Conservation (phyloP, 1,140 invertebrate genomes). For the Phenacoccus solenopsis region DNA sequence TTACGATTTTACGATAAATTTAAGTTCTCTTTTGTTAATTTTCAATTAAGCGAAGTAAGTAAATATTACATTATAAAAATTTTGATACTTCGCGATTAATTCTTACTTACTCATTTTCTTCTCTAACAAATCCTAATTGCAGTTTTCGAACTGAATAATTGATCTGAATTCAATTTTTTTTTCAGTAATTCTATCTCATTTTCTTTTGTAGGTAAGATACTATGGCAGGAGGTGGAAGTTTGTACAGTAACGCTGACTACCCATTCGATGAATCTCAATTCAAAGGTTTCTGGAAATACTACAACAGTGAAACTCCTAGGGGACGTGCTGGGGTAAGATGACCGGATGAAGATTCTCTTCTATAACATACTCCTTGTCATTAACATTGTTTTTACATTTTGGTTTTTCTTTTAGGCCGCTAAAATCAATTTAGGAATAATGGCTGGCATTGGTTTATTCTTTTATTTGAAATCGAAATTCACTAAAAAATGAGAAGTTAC, state of each 20-base stretch:
- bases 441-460: background rate
- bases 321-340: slow-evolving; percentile 19
- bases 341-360: background rate
- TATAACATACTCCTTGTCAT: too few species aligned
- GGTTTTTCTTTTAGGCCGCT: background rate
- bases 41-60: too few species aligned
- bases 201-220: too few species aligned
- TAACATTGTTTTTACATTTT: background rate
- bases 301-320: slow-evolving; percentile 12
- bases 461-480: background rate
- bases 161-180: too few species aligned
- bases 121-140: too few species aligned
- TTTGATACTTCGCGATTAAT: too few species aligned
- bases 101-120: too few species aligned
- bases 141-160: too few species aligned
- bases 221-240: background rate
- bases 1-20: too few species aligned
- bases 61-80: too few species aligned
- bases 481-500: background rate
- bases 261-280: slow-evolving; percentile 20
- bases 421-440: background rate
- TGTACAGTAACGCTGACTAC: background rate
- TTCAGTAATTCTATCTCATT: too few species aligned
- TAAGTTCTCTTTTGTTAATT: too few species aligned
- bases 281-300: slow-evolving; percentile 17